Evolutionary conservation across 2,888 invertebrate genomes (phyloP).

Genomic region (Pseudoips prasinana): DNA sequence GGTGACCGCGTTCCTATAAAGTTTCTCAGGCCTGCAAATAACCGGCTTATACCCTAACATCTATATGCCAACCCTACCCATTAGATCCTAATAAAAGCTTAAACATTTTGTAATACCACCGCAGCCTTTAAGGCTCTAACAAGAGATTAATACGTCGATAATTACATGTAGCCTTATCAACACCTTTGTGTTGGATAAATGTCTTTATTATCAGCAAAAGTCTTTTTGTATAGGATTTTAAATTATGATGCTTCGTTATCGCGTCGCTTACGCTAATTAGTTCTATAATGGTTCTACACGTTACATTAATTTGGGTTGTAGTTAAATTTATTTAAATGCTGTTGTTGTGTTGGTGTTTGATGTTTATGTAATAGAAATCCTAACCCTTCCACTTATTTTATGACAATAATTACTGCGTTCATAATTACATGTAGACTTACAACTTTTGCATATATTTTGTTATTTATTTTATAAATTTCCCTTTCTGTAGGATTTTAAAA

Average conservation of each 20-base stretch:
- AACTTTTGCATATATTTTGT: conserved; percentile 19
- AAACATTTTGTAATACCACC: background rate
- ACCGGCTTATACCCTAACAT: too few species aligned
- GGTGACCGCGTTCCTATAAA: too few species aligned
- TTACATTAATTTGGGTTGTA: conserved; percentile 22
- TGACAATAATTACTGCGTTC: conserved; percentile 20
- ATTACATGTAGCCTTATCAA: conserved; percentile 11
- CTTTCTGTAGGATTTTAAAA: conserved; percentile 14
- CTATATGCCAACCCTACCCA: too few species aligned
- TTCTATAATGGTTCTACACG: conserved; percentile 3
- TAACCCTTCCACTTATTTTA: too few species aligned
- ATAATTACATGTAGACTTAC: conserved; percentile 13
- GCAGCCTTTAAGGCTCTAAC: background rate
- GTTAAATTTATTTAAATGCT: conserved; percentile 14
- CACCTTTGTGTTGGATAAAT: conserved; percentile 15
- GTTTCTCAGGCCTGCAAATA: too few species aligned
- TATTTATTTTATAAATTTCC: conserved; percentile 16
- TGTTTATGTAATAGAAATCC: too few species aligned
- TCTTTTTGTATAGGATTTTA: conserved; percentile 9
- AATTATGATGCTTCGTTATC: conserved; percentile 21
- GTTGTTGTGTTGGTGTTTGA: conserved; percentile 11
- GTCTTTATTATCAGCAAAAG: conserved; percentile 20
- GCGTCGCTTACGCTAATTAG: conserved; percentile 17
- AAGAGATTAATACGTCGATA: conserved; percentile 21
- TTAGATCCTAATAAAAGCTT: too few species aligned